Base-by-base conservation (phyloP, 2,797 vertebrate genomes). In the Micromesistius poutassou region DNA sequence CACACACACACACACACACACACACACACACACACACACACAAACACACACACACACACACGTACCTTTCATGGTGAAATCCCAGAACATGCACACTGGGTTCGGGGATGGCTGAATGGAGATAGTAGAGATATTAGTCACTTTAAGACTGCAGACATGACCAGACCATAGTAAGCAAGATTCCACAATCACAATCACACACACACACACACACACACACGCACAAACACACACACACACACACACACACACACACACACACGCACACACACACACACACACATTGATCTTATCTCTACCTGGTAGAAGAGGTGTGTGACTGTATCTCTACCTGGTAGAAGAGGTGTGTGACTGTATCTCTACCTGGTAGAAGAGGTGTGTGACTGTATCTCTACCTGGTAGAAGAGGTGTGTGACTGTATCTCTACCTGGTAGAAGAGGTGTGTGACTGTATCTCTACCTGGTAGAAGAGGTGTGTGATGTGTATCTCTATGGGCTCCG, bases 81-180 rank as follows among this genome's bases (percentile, higher is more conserved):
- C 96, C 98, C 98, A 99, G 93, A 98, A 99, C 86, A 97, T 93
- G 81, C 98, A 99, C 30, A 92, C 88, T 12, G 93, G 94, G 19
- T 83, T 91, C 79, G 82, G 81, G 3, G 87, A 81, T 13, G 85
- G 82, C 96, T 97, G 82, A 66, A 55, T 83, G 30, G 40, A 35
- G 55, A 55, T 16, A 55, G 16, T 4, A 62, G 55, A 62, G 55
- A 62, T 62, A 62, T 62, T 25, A 62, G 46, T 55, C 46, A n/a
- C 46, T 55, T 55, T 55, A 55, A 22, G 66, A 30, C 66, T 70
- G 22, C 25, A 19, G 46, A 55, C 36, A 1, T 38, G 36, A 38
- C 36, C 36, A 38, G 62, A 68, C 25, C 22, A 68, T n/a, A 68
- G 8, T 68, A 68, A 68, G 25, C 8, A 68, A 28, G n/a, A 28